Base-by-base conservation (phyloP, 2,888 invertebrate species). In the Thereva unica region DNA sequence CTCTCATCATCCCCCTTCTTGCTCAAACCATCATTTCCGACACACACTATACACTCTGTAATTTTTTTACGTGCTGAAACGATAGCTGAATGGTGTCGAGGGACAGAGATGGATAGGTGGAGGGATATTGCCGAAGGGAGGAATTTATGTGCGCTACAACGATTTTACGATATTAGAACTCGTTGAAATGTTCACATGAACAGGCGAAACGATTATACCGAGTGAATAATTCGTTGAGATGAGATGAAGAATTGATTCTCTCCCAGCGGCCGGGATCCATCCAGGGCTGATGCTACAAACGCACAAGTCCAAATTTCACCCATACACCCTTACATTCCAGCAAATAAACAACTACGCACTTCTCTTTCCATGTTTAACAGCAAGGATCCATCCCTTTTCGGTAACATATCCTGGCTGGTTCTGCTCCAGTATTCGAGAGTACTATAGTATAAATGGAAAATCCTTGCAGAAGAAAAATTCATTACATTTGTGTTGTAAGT, bases 161-260 rank as follows among this genome's bases (percentile, higher is more conserved):
- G 54, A 64, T 64, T 64, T 64, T 64, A 64, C 54, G 64, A 64
- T 64, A 64, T 64, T 64, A 55, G 54, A 64, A 54, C 54, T 64
- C 64, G 54, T 44, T 44, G 63, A 64, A 64, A 64, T 45, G 64
- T 64, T 54, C 64, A 54, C 64, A 54, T 64, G 64, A 64, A 64
- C 64, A 54, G 57, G 12, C 45, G 49, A 67, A 54, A 54, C 67
- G 63, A 67, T 67, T 67, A 67, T 54, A 67, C 12, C 45, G 47
- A 50, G 54, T 53, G 55, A 61, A 61, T 61, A 42, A 61, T 67
- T 59, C 41, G 63, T 44, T 41, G 41, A 38, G 47, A 67, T 63
- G 67, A 67, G 61, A 67, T 67, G 67, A 67, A 47, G 63, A 67
- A 67, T 67, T 67, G 61, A 67, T 67, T 67, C 63, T 54, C 54